Evolutionary conservation across 2,888 invertebrate genomes (phyloP).

Genomic region (Macroteleia sp.): DNA sequence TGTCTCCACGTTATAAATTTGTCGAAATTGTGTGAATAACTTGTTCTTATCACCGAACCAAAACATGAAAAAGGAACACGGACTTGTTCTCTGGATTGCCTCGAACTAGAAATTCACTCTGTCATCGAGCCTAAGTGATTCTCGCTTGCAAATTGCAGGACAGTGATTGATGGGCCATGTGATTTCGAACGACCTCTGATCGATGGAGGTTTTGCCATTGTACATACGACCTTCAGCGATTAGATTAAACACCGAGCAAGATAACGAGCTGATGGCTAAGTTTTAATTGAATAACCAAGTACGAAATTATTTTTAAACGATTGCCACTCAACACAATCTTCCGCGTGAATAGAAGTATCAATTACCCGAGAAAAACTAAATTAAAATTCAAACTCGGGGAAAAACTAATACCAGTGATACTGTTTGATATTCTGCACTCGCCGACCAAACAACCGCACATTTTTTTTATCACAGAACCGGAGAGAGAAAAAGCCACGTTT

Average conservation of each 20-base stretch:
- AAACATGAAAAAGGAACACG: constrained; percentile 1
- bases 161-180: constrained; percentile 69
- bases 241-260: constrained; percentile 39
- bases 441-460: constrained; percentile 28
- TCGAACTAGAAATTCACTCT: constrained; percentile 41
- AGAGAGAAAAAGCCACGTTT: constrained; percentile 48
- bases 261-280: constrained; percentile 24
- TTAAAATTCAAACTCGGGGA: constrained; percentile 3
- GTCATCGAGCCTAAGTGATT: constrained; percentile 52
- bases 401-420: constrained; percentile 14
- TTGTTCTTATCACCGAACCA: not conserved
- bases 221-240: constrained; percentile 49
- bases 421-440: constrained; percentile 42
- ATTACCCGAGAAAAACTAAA: constrained; percentile 5
- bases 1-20: no score
- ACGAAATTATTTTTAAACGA: constrained; percentile 40
- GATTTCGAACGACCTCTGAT: constrained; percentile 67
- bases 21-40: no score
- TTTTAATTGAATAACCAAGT: constrained; percentile 43
- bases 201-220: constrained; percentile 40
- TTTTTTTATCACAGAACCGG: constrained; percentile 38
- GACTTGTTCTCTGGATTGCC: constrained; percentile 26
- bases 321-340: no score
- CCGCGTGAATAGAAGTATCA: no score
- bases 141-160: constrained; percentile 53